Evolutionary conservation across 2,888 invertebrate genomes (phyloP).

Genomic region (Mylabris sibirica): DNA sequence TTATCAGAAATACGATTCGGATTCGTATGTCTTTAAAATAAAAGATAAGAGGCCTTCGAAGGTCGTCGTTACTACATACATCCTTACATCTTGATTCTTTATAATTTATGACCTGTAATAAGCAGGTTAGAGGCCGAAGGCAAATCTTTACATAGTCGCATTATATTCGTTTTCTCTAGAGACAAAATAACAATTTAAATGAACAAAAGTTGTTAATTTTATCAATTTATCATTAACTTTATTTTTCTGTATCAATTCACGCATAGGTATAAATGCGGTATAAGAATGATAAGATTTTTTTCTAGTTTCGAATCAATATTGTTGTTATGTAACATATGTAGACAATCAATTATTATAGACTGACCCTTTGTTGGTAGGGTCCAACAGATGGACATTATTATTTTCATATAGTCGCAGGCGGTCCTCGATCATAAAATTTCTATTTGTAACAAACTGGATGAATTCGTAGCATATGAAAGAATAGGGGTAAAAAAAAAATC

Average conservation of each 20-base stretch:
- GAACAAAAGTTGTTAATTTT: background rate
- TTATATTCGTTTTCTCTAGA: conserved; percentile 17
- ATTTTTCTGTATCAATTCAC: conserved; percentile 33
- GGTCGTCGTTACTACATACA: background rate
- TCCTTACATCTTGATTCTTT: conserved; percentile 23
- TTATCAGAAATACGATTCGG: background rate
- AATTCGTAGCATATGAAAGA: background rate
- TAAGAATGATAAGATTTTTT: background rate
- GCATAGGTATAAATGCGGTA: too few species aligned
- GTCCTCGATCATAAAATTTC: background rate
- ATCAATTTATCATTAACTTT: conserved; percentile 27
- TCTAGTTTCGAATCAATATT: background rate
- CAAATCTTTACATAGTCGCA: conserved; percentile 31
- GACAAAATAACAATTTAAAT: too few species aligned
- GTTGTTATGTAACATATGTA: background rate
- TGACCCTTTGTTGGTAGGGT: background rate
- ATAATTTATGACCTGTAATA: conserved; percentile 34
- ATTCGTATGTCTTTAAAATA: background rate
- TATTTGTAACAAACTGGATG: background rate
- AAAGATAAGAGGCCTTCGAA: background rate
- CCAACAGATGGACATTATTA: conserved; percentile 8
- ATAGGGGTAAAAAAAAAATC: background rate
- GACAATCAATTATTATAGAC: conserved; percentile 1
- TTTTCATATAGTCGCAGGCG: background rate
- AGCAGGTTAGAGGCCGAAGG: conserved; percentile 30